Evolutionary conservation across 2,113 vertebrate species (phyloP).

Genomic region (Poeciliopsis prolifica): DNA sequence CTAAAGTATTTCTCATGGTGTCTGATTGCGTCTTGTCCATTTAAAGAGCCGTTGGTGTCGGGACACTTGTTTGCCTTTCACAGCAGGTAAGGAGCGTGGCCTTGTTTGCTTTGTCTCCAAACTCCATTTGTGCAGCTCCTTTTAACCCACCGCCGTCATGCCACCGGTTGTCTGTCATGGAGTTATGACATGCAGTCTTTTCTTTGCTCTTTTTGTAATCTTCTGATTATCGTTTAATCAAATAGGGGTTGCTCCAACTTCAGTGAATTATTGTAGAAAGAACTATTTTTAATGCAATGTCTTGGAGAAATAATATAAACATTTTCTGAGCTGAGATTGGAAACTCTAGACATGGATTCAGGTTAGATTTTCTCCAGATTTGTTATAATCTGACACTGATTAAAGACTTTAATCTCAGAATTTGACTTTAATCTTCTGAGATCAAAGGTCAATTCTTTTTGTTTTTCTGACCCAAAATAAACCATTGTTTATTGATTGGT

Average conservation of each 20-base stretch:
- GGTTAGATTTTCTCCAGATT: too few relatives aligned
- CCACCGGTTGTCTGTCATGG: background rate
- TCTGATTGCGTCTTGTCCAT: conserved; percentile 26
- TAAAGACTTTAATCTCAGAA: too few relatives aligned
- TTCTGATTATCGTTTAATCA: background rate
- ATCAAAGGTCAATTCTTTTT: too few relatives aligned
- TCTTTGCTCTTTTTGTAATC: background rate
- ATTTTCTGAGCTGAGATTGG: too few relatives aligned
- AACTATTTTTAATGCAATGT: background rate
- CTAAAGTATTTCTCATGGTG: background rate
- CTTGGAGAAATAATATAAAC: background rate
- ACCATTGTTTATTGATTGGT: too few relatives aligned
- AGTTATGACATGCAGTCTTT: background rate
- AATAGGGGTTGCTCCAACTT: background rate
- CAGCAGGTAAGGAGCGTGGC: conserved; percentile 43
- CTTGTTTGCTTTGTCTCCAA: conserved; percentile 44
- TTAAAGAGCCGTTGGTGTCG: conserved; percentile 35
- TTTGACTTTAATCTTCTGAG: too few relatives aligned
- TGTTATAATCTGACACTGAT: too few relatives aligned
- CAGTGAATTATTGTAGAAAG: background rate
- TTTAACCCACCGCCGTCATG: conserved; percentile 1
- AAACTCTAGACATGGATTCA: too few relatives aligned
- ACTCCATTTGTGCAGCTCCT: conserved; percentile 14
- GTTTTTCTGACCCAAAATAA: too few relatives aligned
- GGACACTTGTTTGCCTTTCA: conserved; percentile 48